These are phyloP conservation scores for Barnardius zonarius DNA, from an alignment of 2,113 vertebrate species.

Conservation along the genomic window DNA sequence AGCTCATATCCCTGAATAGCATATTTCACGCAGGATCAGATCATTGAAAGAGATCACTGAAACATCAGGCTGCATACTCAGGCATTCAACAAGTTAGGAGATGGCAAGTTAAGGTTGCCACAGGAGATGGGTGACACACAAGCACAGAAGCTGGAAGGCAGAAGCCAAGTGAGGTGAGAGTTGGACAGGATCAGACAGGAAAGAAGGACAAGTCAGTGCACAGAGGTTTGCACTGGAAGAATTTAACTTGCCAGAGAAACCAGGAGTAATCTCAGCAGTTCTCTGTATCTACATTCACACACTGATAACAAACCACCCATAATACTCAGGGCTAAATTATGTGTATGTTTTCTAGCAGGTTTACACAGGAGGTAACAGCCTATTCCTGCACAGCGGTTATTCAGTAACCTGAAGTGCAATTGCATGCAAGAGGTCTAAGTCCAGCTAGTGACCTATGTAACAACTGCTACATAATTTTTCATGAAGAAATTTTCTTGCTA, in stretches of 20 bases:
- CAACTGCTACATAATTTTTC: background rate
- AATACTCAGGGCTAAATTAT: background rate
- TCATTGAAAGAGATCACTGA: background rate
- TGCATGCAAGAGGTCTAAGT: background rate
- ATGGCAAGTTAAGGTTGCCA: background rate
- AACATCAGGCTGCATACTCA: conserved; percentile 19
- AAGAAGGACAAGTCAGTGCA: background rate
- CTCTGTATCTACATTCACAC: background rate
- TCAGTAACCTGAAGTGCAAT: background rate
- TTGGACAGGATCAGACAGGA: background rate
- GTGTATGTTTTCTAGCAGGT: background rate
- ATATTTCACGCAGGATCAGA: background rate
- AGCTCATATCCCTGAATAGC: background rate
- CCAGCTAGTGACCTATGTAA: background rate
- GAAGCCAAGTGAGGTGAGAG: conserved; percentile 19
- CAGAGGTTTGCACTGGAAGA: background rate
- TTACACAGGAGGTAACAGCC: background rate
- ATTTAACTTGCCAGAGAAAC: background rate
- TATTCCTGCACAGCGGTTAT: background rate
- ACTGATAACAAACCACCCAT: background rate
- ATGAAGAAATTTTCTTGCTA: background rate
- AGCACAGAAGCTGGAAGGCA: conserved; percentile 21
- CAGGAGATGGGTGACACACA: background rate
- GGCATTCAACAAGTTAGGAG: conserved; percentile 8
- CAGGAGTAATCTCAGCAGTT: background rate